Percentiles rank a stretch among this genome's conserved stretches.
These are phyloP conservation scores for Homalodisca vitripennis DNA, from an alignment of 1,140 invertebrate genomes.

Conservation along the genomic window DNA sequence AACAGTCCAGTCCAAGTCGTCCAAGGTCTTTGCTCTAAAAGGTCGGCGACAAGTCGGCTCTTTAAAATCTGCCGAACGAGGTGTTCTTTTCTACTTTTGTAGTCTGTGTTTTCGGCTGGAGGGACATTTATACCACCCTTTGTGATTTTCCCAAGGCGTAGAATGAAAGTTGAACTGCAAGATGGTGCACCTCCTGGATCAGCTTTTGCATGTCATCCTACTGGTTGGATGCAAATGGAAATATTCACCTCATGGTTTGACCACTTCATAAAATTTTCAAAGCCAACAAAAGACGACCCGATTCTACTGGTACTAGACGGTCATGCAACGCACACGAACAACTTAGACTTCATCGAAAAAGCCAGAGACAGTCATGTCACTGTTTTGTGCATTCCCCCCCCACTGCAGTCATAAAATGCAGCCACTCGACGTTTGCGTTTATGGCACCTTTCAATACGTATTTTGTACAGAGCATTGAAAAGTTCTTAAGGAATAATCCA, in stretches of 20 bases:
- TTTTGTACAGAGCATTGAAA: slow-evolving; percentile 40
- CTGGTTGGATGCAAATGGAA: slow-evolving; percentile 42
- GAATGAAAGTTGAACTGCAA: slow-evolving; percentile 42
- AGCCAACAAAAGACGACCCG: slow-evolving; percentile 40
- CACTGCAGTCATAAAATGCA: slow-evolving; percentile 48
- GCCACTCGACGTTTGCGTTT: slow-evolving; percentile 47
- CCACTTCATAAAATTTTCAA: slow-evolving; percentile 42
- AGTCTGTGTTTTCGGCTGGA: slow-evolving; percentile 44
- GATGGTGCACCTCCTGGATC: slow-evolving; percentile 44
- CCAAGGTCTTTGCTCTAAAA: slow-evolving; percentile 43
- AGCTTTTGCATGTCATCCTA: slow-evolving; percentile 42
- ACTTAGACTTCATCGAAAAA: slow-evolving; percentile 43
- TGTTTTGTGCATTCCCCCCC: slow-evolving; percentile 43
- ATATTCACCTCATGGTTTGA: slow-evolving; percentile 45
- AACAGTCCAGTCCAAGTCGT: slow-evolving; percentile 40
- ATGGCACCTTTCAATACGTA: slow-evolving; percentile 44
- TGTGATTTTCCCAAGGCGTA: slow-evolving; percentile 45
- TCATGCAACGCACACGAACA: slow-evolving; percentile 44
- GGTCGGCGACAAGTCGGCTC: slow-evolving; percentile 42
- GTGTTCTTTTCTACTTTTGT: slow-evolving; percentile 38
- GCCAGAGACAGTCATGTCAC: slow-evolving; percentile 39
- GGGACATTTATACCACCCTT: slow-evolving; percentile 46
- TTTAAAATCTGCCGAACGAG: slow-evolving; percentile 40
- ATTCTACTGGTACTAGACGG: slow-evolving; percentile 46
- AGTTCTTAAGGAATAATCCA: slow-evolving; percentile 43